Percentiles rank a stretch among this genome's conserved stretches.
Conservation (phyloP, 2,888 invertebrate genomes). For the Lycophotia porphyrea region DNA sequence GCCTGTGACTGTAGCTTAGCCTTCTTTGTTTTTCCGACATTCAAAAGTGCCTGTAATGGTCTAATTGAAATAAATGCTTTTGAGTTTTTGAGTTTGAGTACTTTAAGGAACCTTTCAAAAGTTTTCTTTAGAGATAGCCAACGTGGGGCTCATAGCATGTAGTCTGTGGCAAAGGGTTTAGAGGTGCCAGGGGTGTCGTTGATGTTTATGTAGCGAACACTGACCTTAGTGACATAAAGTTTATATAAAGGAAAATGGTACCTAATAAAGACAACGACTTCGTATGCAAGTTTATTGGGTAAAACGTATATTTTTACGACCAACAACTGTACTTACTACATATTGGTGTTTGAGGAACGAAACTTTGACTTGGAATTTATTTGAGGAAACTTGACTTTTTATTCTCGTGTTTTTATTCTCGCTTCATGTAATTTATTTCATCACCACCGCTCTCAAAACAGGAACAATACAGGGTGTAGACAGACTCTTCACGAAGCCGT, state of each 20-base stretch:
- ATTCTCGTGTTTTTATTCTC: not conserved
- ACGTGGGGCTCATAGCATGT: constrained; percentile 30
- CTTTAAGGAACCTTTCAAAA: constrained; percentile 12
- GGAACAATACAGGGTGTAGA: no score
- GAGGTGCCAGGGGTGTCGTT: constrained; percentile 19
- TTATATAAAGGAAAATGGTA: constrained; percentile 4
- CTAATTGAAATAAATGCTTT: no score
- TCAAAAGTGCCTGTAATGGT: no score
- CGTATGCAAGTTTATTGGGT: not conserved
- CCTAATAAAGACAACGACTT: not conserved
- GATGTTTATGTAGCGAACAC: not conserved
- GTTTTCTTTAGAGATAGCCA: constrained; percentile 19
- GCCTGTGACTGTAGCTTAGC: no score
- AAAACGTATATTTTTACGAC: not conserved
- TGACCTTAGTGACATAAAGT: constrained; percentile 14
- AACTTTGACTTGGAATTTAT: not conserved
- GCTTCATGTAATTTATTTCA: not conserved
- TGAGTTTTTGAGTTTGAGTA: no score
- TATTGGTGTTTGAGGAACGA: not conserved
- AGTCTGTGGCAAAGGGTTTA: constrained; percentile 16
- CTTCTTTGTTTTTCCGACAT: no score
- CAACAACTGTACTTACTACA: not conserved
- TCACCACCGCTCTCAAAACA: no score
- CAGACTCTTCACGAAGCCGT: no score
- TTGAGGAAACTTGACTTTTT: no score